These are phyloP conservation scores for Drosophila carrolli DNA, from an alignment of 1,140 invertebrate genomes.

Conservation along the genomic window DNA sequence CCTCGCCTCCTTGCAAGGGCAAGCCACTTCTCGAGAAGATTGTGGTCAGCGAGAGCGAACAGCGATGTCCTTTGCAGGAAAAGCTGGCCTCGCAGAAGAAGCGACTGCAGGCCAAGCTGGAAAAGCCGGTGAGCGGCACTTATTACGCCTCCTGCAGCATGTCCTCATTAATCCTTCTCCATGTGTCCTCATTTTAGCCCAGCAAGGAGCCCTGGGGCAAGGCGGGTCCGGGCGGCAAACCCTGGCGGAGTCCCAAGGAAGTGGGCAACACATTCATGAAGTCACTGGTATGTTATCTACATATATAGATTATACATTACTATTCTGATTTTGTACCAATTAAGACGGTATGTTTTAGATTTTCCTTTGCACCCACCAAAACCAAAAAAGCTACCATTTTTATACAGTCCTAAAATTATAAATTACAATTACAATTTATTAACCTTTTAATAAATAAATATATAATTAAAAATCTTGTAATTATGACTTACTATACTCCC, in stretches of 20 bases:
- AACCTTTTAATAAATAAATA: too few relatives aligned
- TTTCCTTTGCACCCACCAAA: too few relatives aligned
- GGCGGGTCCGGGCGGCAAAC: slow-evolving; percentile 87
- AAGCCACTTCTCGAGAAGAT: slow-evolving; percentile 85
- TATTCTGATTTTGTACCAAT: too few relatives aligned
- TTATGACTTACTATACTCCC: neutral
- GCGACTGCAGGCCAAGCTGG: slow-evolving; percentile 66
- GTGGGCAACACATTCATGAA: slow-evolving; percentile 87
- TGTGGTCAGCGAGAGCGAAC: slow-evolving; percentile 74
- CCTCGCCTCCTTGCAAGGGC: slow-evolving; percentile 74
- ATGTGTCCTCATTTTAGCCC: slow-evolving; percentile 25
- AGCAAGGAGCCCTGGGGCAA: slow-evolving; percentile 86
- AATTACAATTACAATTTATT: too few relatives aligned
- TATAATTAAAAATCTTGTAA: too few relatives aligned
- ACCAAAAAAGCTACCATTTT: too few relatives aligned
- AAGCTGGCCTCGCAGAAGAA: slow-evolving; percentile 66
- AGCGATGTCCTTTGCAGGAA: slow-evolving; percentile 58
- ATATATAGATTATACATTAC: too few relatives aligned
- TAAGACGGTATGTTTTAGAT: too few relatives aligned
- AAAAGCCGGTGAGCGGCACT: slow-evolving; percentile 80
- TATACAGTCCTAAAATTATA: too few relatives aligned
- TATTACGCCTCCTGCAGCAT: slow-evolving; percentile 29
- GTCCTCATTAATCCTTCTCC: slow-evolving; percentile 29
- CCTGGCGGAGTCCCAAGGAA: slow-evolving; percentile 87
- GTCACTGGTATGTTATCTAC: slow-evolving; percentile 86